phyloP scores from a whole-genome alignment of 23 tunicate species.

The Trididemnum nubilum region DNA sequence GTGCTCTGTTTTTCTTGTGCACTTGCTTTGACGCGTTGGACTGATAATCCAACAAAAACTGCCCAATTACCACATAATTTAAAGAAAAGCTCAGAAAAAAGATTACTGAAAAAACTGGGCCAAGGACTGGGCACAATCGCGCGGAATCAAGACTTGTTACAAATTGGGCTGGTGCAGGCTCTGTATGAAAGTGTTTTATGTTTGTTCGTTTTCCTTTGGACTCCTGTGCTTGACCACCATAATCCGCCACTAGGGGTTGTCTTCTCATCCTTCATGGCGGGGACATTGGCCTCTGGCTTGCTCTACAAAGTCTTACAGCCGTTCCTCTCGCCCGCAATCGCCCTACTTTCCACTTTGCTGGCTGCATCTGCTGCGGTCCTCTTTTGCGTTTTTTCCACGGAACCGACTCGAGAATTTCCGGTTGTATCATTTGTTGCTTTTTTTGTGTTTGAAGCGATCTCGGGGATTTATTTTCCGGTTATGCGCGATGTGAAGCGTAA shows the following conservation, averaged over 20 bases:
- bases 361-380: constrained; percentile 64
- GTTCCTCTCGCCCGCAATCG: neutral
- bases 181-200: constrained; percentile 92
- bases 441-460: constrained; percentile 66
- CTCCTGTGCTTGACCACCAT: constrained; percentile 97
- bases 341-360: constrained; percentile 12
- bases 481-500: constrained; percentile 58
- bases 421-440: constrained; percentile 77
- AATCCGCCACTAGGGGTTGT: constrained; percentile 96
- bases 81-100: constrained; percentile 23
- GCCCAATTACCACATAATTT: neutral
- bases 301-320: constrained; percentile 23
- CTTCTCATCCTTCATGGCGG: constrained; percentile 91
- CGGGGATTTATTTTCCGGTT: constrained; percentile 86
- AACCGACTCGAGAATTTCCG: constrained; percentile 84
- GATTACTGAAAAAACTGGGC: constrained; percentile 15
- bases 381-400: constrained; percentile 73
- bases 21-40: constrained; percentile 53
- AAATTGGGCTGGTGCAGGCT: constrained; percentile 75
- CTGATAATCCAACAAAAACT: neutral
- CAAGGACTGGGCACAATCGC: constrained; percentile 43
- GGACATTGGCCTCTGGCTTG: constrained; percentile 62
- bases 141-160: constrained; percentile 43
- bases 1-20: constrained; percentile 34
- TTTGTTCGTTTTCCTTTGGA: constrained; percentile 96